Conservation (phyloP, 2,113 vertebrate species). For the Nerophis lumbriciformis region DNA sequence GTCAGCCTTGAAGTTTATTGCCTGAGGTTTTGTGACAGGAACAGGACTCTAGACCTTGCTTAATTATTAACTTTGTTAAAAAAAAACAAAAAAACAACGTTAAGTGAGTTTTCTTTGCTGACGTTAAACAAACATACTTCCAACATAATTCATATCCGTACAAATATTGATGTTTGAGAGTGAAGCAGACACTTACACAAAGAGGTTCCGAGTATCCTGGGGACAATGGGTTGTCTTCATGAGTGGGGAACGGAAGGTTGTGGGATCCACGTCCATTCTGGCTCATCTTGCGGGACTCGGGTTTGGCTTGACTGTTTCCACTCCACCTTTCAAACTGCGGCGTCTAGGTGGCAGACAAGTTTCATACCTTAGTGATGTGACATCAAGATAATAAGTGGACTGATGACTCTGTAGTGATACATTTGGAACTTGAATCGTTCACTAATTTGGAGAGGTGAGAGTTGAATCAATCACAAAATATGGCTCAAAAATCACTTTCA, state of each 20-base stretch:
- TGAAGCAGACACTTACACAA: conserved; percentile 70
- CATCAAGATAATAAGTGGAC: too few relatives aligned
- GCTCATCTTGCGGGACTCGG: conserved; percentile 38
- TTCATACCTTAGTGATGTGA: background rate
- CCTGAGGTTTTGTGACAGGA: conserved; percentile 19
- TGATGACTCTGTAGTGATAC: too few relatives aligned
- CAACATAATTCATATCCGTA: conserved; percentile 7
- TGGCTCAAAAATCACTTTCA: background rate
- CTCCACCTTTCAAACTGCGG: conserved; percentile 66
- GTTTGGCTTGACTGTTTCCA: conserved; percentile 47
- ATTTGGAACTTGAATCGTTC: too few relatives aligned
- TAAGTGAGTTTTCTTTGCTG: background rate
- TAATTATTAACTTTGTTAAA: conserved; percentile 62
- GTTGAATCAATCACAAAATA: background rate
- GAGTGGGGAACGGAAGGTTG: conserved; percentile 59
- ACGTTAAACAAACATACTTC: background rate
- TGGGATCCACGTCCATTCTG: conserved; percentile 47
- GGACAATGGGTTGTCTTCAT: conserved; percentile 59
- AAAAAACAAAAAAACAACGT: background rate
- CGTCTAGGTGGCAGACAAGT: conserved; percentile 39
- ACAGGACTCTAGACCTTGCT: conserved; percentile 39
- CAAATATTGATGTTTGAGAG: conserved; percentile 8
- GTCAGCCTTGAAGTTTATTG: background rate
- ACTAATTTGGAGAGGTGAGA: too few relatives aligned
- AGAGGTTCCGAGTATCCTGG: conserved; percentile 74